A percentile compares a stretch with the other conserved stretches of the same genome.
phyloP scores from a whole-genome alignment of 1,140 invertebrate genomes.

The Drosophila grimshawi region DNA sequence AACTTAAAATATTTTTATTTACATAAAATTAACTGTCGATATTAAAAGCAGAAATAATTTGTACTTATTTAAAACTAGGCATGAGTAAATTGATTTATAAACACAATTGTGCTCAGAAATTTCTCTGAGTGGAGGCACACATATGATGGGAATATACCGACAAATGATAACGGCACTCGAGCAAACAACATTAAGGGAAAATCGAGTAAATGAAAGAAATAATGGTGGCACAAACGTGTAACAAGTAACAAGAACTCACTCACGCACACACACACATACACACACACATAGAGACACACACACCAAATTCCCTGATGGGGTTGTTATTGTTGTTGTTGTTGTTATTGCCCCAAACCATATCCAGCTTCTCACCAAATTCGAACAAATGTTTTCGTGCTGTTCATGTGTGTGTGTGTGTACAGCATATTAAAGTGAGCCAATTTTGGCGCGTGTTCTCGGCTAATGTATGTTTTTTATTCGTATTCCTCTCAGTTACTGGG shows the following conservation, averaged over 20 bases:
- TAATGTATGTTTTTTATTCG: conserved; percentile 31
- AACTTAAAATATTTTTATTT: too few relatives aligned
- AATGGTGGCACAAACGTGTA: conserved; percentile 74
- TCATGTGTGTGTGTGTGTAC: conserved; percentile 41
- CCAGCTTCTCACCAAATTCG: conserved; percentile 43
- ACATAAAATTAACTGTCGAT: too few relatives aligned
- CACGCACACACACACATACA: conserved; percentile 21
- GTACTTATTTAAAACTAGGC: background rate
- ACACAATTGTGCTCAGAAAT: background rate
- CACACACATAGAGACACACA: background rate
- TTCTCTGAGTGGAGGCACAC: conserved; percentile 29
- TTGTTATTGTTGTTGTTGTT: background rate
- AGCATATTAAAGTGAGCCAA: conserved; percentile 72
- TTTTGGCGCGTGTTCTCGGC: conserved; percentile 42
- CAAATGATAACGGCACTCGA: conserved; percentile 81
- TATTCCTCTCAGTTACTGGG: conserved; percentile 14
- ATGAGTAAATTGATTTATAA: too few relatives aligned
- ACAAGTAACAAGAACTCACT: conserved; percentile 63
- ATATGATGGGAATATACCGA: conserved; percentile 75
- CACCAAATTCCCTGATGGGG: background rate
- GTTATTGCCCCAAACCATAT: background rate
- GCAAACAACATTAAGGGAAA: conserved; percentile 82
- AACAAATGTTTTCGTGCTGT: conserved; percentile 54
- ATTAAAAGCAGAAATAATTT: too few relatives aligned
- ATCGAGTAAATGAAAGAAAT: conserved; percentile 80